Evolutionary conservation across 2,888 invertebrate species (phyloP).

Genomic region (Invenusta paracnida): DNA sequence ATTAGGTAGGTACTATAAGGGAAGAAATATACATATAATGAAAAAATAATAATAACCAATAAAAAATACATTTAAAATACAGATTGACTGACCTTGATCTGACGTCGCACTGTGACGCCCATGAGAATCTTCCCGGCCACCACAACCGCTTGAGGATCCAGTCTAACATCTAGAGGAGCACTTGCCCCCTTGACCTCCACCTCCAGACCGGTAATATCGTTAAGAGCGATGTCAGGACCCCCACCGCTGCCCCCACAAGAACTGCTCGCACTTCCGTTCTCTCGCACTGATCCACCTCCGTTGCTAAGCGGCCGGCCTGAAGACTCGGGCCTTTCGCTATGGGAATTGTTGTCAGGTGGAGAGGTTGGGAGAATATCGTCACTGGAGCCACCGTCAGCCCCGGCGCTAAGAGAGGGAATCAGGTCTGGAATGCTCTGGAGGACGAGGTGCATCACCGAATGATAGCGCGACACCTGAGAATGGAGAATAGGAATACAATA

Average conservation of each 20-base stretch:
- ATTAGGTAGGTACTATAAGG: no score
- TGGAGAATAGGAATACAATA: conserved; percentile 11
- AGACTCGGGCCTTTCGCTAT: no score
- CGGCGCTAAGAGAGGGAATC: conserved; percentile 3
- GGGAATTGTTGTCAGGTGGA: no score
- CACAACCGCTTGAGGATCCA: conserved; percentile 57
- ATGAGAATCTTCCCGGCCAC: conserved; percentile 53
- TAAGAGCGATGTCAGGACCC: background rate
- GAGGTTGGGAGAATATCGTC: no score
- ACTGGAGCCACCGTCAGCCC: no score
- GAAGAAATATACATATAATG: no score
- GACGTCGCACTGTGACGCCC: conserved; percentile 54
- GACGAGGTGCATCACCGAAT: conserved; percentile 55
- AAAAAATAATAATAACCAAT: no score
- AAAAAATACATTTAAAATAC: no score
- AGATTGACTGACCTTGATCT: conserved; percentile 56
- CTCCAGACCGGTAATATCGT: conserved; percentile 50
- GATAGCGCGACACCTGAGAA: conserved; percentile 53
- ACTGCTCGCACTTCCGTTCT: no score
- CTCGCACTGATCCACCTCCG: no score
- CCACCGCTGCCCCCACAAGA: no score
- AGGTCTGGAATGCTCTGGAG: conserved; percentile 54
- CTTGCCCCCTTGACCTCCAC: conserved; percentile 57
- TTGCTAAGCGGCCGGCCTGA: no score
- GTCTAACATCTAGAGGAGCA: conserved; percentile 54